Conservation (phyloP, 2,888 invertebrate genomes). For the Agrochola litura region DNA sequence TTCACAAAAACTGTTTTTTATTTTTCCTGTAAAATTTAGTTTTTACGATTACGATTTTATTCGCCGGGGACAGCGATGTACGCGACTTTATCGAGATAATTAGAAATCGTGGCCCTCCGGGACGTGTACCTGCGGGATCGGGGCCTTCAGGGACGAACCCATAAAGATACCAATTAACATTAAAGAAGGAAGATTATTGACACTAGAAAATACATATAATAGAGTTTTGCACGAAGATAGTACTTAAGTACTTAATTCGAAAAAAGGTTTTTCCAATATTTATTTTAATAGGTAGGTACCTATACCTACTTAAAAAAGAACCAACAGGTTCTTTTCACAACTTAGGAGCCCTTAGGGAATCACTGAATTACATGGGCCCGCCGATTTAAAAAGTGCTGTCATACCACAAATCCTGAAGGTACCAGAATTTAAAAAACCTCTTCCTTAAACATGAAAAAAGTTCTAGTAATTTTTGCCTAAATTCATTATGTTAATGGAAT, state of each 20-base stretch:
- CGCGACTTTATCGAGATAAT: too few relatives aligned
- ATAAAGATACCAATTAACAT: neutral
- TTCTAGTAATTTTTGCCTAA: conserved; percentile 8
- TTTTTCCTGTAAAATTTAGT: too few relatives aligned
- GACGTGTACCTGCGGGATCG: too few relatives aligned
- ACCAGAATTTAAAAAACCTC: neutral
- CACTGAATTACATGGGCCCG: neutral
- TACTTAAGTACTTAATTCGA: neutral
- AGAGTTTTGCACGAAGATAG: neutral
- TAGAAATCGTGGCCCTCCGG: too few relatives aligned
- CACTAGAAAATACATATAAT: neutral
- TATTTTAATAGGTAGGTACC: neutral
- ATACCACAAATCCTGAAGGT: neutral
- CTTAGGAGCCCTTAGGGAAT: neutral
- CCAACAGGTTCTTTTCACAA: neutral
- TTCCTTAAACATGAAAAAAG: conserved; percentile 8
- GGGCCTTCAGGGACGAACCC: too few relatives aligned
- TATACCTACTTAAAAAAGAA: neutral
- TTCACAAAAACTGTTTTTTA: too few relatives aligned
- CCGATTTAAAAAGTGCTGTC: conserved; percentile 7
- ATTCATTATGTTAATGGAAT: conserved; percentile 43
- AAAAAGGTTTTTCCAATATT: neutral
- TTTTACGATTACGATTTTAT: too few relatives aligned
- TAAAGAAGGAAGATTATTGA: neutral
- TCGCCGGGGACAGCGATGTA: too few relatives aligned